Conservation (phyloP, 30 jellyfish, hydroid and myxozoan genomes). For the Pelagia noctiluca region DNA sequence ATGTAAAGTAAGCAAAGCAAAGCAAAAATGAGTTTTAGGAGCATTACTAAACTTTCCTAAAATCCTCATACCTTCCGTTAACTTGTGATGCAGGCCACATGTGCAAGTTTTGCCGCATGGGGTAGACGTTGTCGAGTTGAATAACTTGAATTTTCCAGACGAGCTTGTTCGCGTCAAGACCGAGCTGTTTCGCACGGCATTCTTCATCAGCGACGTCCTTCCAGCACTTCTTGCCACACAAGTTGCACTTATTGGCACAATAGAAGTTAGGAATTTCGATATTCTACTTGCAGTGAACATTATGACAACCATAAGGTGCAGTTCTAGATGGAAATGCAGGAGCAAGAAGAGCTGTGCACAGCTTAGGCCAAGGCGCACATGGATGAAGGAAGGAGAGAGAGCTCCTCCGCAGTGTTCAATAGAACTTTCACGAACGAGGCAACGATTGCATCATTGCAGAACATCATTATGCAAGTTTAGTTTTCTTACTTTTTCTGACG, state of each 20-base stretch:
- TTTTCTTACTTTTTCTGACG: too few relatives aligned
- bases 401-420: constrained; percentile 25
- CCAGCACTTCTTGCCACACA: constrained; percentile 22
- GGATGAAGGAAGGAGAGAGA: neutral
- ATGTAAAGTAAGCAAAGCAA: too few relatives aligned
- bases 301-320: neutral
- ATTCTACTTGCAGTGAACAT: constrained; percentile 42
- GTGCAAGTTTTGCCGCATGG: constrained; percentile 48
- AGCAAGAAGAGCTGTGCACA: neutral
- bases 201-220: neutral
- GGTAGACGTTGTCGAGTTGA: constrained; percentile 18
- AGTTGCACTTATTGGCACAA: constrained; percentile 10
- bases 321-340: neutral
- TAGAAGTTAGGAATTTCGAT: constrained; percentile 32
- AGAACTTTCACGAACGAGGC: too few relatives aligned
- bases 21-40: too few relatives aligned
- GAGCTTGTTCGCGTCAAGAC: constrained; percentile 22
- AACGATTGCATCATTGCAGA: too few relatives aligned
- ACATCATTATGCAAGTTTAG: too few relatives aligned
- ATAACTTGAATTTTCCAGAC: constrained; percentile 23
- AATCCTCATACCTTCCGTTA: constrained; percentile 73
- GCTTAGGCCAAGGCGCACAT: constrained; percentile 13
- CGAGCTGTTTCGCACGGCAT: constrained; percentile 42
- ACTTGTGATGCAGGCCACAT: constrained; percentile 59
- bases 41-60: too few relatives aligned